Conservation (phyloP, 2,888 invertebrate genomes). For the Rotaria socialis region DNA sequence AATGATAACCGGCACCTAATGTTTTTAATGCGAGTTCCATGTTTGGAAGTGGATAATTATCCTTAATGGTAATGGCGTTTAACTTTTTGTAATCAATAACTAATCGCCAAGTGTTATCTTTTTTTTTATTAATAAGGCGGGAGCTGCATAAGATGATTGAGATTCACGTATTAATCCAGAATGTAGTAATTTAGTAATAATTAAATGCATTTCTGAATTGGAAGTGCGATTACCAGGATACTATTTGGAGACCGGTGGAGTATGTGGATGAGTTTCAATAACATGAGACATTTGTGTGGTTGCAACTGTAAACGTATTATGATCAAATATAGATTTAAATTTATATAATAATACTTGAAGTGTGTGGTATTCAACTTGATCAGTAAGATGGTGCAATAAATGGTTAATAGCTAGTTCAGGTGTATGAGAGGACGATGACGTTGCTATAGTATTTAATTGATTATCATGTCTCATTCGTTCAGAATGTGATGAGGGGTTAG, state of each 20-base stretch:
- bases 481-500: no score
- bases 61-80: background rate
- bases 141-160: background rate
- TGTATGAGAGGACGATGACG: no score
- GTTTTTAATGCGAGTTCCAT: background rate
- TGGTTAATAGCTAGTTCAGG: no score
- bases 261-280: background rate
- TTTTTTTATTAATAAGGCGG: background rate
- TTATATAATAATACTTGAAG: no score
- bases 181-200: background rate
- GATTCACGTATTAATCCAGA: background rate
- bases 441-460: no score
- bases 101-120: background rate
- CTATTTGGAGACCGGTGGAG: background rate
- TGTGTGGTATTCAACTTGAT: no score
- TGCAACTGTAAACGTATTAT: background rate
- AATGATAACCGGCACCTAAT: background rate
- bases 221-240: background rate
- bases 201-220: background rate
- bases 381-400: no score
- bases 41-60: background rate
- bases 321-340: no score
- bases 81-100: slow-evolving; percentile 15
- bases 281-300: background rate
- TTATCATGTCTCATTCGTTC: no score